A percentile compares a stretch with the other conserved stretches of the same genome.
These are phyloP conservation scores for Formicarius rufipectus DNA, from an alignment of 2,113 vertebrate species.

Conservation along the genomic window DNA sequence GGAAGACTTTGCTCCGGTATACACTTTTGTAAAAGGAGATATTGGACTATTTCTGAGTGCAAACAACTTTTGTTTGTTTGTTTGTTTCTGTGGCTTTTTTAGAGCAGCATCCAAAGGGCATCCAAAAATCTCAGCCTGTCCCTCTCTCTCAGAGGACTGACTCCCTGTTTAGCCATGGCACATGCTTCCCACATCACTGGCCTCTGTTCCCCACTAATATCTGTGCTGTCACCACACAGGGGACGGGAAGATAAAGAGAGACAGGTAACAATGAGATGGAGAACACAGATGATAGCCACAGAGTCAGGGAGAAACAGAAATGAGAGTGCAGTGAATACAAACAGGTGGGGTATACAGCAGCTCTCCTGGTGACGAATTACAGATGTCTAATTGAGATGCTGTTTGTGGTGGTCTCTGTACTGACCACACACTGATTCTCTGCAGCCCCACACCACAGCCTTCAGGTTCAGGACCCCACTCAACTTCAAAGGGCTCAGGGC, in stretches of 20 bases:
- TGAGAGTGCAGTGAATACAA: not conserved
- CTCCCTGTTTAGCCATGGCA: not conserved
- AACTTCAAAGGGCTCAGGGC: not conserved
- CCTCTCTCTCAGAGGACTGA: not conserved
- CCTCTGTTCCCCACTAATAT: not conserved
- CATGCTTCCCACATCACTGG: fast-evolving
- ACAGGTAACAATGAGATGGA: not conserved
- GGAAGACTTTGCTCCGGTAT: not conserved
- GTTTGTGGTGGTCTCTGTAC: not conserved
- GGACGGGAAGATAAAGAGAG: not conserved
- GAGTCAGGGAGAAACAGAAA: not conserved
- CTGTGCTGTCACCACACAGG: fast-evolving
- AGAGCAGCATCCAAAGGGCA: not conserved
- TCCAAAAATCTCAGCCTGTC: not conserved
- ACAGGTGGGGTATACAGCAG: not conserved
- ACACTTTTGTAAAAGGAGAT: not conserved
- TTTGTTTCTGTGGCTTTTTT: not conserved
- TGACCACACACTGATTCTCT: not conserved
- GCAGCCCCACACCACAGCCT: not conserved
- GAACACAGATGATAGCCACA: not conserved
- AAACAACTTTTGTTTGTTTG: not conserved
- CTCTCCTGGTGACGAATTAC: not conserved
- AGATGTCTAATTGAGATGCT: not conserved
- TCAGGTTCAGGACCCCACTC: not conserved
- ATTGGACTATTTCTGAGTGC: not conserved